A percentile compares a stretch with the other conserved stretches of the same genome.
Evolutionary conservation across 2,888 invertebrate genomes (phyloP).

Genomic region (Papilio protenor): DNA sequence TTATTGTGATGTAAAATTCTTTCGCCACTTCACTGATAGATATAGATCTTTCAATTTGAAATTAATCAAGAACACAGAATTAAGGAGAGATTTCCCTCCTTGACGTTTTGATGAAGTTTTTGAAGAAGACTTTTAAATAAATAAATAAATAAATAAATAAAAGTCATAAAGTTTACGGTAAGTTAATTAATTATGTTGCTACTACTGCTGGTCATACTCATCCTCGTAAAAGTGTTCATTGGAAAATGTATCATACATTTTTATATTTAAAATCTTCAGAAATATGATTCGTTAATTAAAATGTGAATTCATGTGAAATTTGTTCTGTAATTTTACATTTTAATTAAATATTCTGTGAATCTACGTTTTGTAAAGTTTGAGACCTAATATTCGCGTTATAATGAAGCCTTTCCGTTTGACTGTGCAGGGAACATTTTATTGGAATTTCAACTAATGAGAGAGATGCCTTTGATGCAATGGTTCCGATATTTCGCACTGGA

Average conservation of each 20-base stretch:
- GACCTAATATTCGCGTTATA: background rate
- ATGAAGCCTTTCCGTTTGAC: background rate
- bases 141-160: no score
- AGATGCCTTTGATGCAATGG: slow-evolving; percentile 19
- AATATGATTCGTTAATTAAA: background rate
- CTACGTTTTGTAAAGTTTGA: background rate
- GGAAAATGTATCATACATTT: background rate
- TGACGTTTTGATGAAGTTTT: background rate
- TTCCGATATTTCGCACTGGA: background rate
- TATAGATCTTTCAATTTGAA: background rate
- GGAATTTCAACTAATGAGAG: slow-evolving; percentile 3
- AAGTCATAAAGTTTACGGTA: background rate
- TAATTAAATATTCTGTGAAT: background rate
- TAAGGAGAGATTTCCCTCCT: background rate
- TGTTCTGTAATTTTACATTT: background rate
- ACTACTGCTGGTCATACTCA: background rate
- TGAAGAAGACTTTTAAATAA: no score
- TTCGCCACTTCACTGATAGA: no score
- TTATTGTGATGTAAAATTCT: no score
- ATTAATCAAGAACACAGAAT: background rate
- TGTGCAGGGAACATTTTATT: background rate
- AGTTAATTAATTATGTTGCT: background rate
- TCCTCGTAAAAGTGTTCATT: background rate
- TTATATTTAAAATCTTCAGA: background rate
- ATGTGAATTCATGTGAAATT: background rate